phyloP scores from a whole-genome alignment of 92 coral and sea anemone genomes.

The Epizoanthus stellaris region DNA sequence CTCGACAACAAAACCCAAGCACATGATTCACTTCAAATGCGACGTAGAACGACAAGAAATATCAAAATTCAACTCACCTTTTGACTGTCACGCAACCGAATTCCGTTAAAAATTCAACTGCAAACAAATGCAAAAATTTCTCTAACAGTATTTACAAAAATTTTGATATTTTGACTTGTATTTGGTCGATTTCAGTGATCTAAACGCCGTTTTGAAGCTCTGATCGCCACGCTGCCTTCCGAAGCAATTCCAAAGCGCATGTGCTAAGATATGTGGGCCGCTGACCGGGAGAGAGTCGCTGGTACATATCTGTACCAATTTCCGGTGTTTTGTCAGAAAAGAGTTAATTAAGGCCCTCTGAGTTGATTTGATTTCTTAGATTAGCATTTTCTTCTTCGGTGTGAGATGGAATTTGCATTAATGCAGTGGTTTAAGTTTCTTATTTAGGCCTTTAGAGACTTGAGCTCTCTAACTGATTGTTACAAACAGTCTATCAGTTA shows the following conservation, averaged over 20 bases:
- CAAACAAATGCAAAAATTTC: slow-evolving; percentile 16
- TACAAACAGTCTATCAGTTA: no score
- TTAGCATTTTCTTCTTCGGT: no score
- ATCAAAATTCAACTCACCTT: slow-evolving; percentile 30
- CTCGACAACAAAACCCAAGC: slow-evolving; percentile 20
- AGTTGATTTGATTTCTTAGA: no score
- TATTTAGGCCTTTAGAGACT: no score
- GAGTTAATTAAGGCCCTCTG: no score
- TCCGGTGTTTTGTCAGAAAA: no score
- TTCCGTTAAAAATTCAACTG: slow-evolving; percentile 16
- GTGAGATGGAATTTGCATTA: no score
- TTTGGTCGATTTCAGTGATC: slow-evolving; percentile 28
- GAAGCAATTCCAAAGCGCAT: slow-evolving; percentile 7
- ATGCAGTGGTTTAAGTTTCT: no score
- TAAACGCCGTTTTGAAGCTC: slow-evolving; percentile 14
- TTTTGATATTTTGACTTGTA: slow-evolving; percentile 10
- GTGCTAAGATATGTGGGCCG: slow-evolving; percentile 1
- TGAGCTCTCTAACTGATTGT: no score
- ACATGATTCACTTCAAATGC: no score
- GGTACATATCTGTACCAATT: no score
- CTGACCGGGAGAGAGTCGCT: slow-evolving; percentile 1
- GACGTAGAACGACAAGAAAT: slow-evolving; percentile 21
- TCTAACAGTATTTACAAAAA: slow-evolving; percentile 7
- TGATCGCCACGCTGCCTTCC: slow-evolving; percentile 3
- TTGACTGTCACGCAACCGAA: slow-evolving; percentile 6